Evolutionary conservation across 2,113 vertebrate genomes (phyloP), one percentile per base, ranked within the genome.

Genomic region (Mobula hypostoma): DNA sequence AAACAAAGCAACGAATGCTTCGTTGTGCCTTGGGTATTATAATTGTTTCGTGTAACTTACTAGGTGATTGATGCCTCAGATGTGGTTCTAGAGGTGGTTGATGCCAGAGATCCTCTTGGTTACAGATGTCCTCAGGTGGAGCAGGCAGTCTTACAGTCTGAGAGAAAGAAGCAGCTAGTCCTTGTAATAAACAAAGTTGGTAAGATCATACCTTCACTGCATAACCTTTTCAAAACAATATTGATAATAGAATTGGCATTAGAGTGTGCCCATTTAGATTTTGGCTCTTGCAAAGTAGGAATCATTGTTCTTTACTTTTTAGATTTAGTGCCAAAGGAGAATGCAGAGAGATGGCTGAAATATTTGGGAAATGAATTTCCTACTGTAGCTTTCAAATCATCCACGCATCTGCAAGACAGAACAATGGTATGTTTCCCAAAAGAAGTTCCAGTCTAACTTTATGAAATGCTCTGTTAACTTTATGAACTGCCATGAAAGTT

Each of bases 121-220:
- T 98, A 96, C 95, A 96, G 99, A 7, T 99, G 99, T 95, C 97
- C 98, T 95, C 97, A 99, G 94, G 95, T 98, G 92, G 99, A 99
- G 95, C 96, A 98, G 94, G 96, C 97, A 0, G 95, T 99, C 94
- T 95, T 97, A 79, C 96, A 96, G 85, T 96, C 95, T 94, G 96
- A 94, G 72, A 97, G 96, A 87, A 96, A 97, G 94, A 99, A 98
- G 95, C 98, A 97, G 94, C 96, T 99, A 1, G 56, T 99, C 0
- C 95, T 99, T 70, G 95, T 99, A 94, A 96, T 99, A 94, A 99
- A 98, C 96, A 99, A 99, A 96, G 98, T 97, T 95, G 99, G 99
- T 99, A 96, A 96, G 96, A 17, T 1, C 5, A 9, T 11, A 17
- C 8, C 21, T 58, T 83, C 19, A 80, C 5, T 83, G 15, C 40